phyloP scores from a whole-genome alignment of 2,888 invertebrate genomes.

The Nineta flava region DNA sequence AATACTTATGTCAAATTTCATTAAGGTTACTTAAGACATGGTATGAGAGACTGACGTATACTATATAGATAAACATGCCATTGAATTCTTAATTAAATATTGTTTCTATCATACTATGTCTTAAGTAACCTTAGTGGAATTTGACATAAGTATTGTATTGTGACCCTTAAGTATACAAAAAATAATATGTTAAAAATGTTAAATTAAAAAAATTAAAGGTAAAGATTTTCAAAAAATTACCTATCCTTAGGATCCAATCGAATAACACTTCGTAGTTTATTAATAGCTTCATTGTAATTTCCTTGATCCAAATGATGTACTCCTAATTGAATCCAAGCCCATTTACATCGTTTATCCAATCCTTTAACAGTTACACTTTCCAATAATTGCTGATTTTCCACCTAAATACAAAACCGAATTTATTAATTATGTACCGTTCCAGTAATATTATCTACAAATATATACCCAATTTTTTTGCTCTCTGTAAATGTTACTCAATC shows the following conservation, averaged over 20 bases:
- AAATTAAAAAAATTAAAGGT: no score
- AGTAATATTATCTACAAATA: background rate
- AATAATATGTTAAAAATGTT: no score
- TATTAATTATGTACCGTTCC: background rate
- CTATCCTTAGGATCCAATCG: constrained; percentile 50
- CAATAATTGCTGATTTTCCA: constrained; percentile 45
- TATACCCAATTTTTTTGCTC: constrained; percentile 45
- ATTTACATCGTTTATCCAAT: constrained; percentile 35
- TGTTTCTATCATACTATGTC: no score
- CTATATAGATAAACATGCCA: no score
- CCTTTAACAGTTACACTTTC: constrained; percentile 26
- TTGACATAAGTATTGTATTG: no score
- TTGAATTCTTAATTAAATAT: no score
- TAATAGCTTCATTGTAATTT: constrained; percentile 58
- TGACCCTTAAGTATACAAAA: no score
- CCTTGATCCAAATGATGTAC: constrained; percentile 59
- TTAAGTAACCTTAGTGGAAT: no score
- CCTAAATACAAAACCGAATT: constrained; percentile 22
- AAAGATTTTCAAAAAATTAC: constrained; percentile 24
- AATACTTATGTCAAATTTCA: no score
- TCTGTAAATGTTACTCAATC: constrained; percentile 61
- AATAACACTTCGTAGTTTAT: constrained; percentile 56
- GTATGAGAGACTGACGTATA: no score
- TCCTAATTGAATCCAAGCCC: constrained; percentile 75
- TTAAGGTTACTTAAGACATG: no score